Evolutionary conservation across 2,113 vertebrate genomes (phyloP), one percentile per base, ranked within the genome.

Genomic region (Progne subis): DNA sequence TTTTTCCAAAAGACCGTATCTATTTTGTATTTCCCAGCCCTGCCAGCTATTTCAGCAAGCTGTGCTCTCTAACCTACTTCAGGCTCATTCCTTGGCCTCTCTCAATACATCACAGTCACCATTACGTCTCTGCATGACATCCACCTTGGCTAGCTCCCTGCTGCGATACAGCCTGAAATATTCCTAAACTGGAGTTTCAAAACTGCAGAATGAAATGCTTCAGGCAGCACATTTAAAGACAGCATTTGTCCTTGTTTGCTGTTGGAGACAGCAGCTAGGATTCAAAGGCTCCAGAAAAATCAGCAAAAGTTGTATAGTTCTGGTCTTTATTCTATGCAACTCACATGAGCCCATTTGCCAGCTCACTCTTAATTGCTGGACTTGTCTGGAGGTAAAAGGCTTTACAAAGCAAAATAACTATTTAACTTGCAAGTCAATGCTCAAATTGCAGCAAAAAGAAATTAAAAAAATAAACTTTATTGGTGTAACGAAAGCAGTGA

Each of bases 371-470:
- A 90, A 94, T 86, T 96, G 92, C 86, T 82, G 82, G 92, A 86
- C 82, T 95, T 92, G 88, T 75, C 82, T 80, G 25, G 44, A 90
- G 64, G 92, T 81, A 94, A 74, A 95, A 77, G 85, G 75, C 76
- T 94, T 90, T 90, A 55, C 39, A 96, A 95, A 93, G 60, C 76
- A 92, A 95, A 94, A 84, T 93, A 96, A 88, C 94, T 96, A 88
- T 96, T 97, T 97, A 93, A 95, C 90, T 96, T 97, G 92, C 95
- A 97, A 96, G 95, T 88, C 92, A 92, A 92, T 10, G 7, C 92
- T 93, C 86, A 75, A 88, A 93, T 86, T 92, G 85, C 52, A 90
- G 80, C 44, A 88, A 88, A 92, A 86, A 80, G 65, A 94, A 92
- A 93, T 75, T 9, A 83, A 93, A 96, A 37, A 96, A 94, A 70